Conservation (phyloP, 1,140 invertebrate genomes). For the Alviniconcha marisindica region DNA sequence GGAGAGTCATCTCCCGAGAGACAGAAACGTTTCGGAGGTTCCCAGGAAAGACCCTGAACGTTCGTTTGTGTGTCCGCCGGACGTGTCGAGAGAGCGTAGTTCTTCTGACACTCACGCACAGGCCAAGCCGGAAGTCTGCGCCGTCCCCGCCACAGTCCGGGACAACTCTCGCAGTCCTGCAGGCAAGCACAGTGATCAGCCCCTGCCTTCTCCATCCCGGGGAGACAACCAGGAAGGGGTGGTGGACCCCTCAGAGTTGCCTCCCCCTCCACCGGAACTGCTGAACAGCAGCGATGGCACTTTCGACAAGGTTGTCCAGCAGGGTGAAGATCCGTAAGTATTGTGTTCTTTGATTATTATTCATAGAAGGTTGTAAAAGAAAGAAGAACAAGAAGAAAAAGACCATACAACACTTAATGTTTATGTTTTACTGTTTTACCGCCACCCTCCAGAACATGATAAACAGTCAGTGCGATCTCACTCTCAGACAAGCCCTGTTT, state of each 20-base stretch:
- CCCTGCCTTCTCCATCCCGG: slow-evolving; percentile 12
- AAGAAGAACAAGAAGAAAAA: too few species aligned
- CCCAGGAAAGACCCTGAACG: not conserved
- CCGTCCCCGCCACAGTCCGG: not conserved
- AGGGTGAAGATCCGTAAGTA: slow-evolving; percentile 37
- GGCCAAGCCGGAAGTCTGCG: not conserved
- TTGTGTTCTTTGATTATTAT: not conserved
- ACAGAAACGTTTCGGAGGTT: slow-evolving; percentile 41
- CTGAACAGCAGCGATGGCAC: slow-evolving; percentile 7
- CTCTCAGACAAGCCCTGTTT: too few species aligned
- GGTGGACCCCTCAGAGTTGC: slow-evolving; percentile 50
- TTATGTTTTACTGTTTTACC: too few species aligned
- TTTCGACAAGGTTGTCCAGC: slow-evolving; percentile 22
- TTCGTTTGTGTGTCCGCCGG: not conserved
- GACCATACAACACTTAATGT: too few species aligned
- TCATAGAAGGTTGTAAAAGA: too few species aligned
- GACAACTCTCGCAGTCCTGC: not conserved
- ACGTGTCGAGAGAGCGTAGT: slow-evolving; percentile 1
- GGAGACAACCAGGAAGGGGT: not conserved
- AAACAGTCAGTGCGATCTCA: too few species aligned
- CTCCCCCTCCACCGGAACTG: slow-evolving; percentile 59
- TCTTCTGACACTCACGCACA: not conserved
- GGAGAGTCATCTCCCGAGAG: not conserved
- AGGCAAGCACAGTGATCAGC: not conserved
- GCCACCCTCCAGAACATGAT: too few species aligned